Evolutionary conservation across 2,888 invertebrate species (phyloP), one percentile per base, ranked within the genome.

Genomic region (Cryptocheilus praepositus): DNA sequence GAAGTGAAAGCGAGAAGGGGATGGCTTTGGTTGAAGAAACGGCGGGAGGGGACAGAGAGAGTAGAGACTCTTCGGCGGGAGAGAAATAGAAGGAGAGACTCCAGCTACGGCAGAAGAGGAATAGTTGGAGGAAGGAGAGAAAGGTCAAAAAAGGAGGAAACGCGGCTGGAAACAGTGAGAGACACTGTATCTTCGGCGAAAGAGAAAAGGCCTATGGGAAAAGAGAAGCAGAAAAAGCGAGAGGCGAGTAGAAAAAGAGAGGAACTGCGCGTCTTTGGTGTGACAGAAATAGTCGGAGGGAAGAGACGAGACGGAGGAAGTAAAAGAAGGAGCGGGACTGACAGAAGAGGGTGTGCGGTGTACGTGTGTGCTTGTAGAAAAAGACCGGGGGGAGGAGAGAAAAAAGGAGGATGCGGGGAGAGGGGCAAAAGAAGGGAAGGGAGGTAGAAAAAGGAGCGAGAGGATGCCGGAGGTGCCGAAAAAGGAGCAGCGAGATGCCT

Each of bases 401-500:
- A 66, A 44, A 55, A 67, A 28, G 60, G 60, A 62, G 8, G 16
- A 49, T n/a, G 8, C 61, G 56, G 61, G 56, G 61, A 58, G 70
- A 64, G 55, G 36, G 36, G 68, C 61, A 58, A 58, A 56, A 59
- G 55, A 67, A 64, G 55, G 36, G 36, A 68, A 62, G 69, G 67
- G 70, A 74, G 77, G 72, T 63, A 66, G 71, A 67, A 70, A 70
- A 63, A 60, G 59, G 65, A 64, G 61, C 53, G 63, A 22, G 19
- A 43, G 28, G 70, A 66, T 64, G 72, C 72, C 49, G 70, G 67
- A 76, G 76, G 70, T 73, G 78, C 74, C 80, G 81, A 74, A 81
- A 80, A 80, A 81, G 73, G 75, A 77, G 73, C 81, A 77, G 68
- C 73, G 75, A 69, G 77, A 58, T 70, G 70, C 79, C 56, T 74